Evolutionary conservation across 2,797 vertebrate species (phyloP).

Genomic region (Eurystomus glaucurus): DNA sequence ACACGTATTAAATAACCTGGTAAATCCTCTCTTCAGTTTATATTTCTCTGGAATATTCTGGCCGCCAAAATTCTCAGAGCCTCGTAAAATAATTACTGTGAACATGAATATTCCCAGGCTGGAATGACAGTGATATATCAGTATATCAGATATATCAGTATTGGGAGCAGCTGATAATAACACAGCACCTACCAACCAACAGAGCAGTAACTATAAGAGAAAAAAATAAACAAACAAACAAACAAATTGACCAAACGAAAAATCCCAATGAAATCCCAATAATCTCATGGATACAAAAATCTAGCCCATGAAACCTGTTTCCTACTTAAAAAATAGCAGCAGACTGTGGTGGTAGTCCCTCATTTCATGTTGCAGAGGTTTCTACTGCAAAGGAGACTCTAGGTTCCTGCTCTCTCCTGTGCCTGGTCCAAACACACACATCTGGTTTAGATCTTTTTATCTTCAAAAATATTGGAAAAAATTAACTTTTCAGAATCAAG

Average conservation of each 20-base stretch:
- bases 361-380: neutral
- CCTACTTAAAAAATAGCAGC: neutral
- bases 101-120: neutral
- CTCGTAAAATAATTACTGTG: slow-evolving; percentile 6
- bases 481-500: neutral
- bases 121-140: neutral
- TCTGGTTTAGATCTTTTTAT: neutral
- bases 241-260: neutral
- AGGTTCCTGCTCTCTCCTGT: neutral
- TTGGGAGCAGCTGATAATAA: neutral
- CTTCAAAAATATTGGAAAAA: neutral
- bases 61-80: slow-evolving; percentile 3
- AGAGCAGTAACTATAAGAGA: neutral
- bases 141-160: neutral
- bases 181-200: neutral
- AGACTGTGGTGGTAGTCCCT: neutral
- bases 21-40: neutral
- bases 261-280: neutral
- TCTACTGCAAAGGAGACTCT: neutral
- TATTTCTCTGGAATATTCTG: neutral
- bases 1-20: fast-evolving
- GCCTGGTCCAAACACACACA: neutral
- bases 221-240: neutral
- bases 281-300: neutral
- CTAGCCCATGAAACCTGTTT: neutral